Conservation (phyloP, 2,888 invertebrate species). For the Sycophila texana region DNA sequence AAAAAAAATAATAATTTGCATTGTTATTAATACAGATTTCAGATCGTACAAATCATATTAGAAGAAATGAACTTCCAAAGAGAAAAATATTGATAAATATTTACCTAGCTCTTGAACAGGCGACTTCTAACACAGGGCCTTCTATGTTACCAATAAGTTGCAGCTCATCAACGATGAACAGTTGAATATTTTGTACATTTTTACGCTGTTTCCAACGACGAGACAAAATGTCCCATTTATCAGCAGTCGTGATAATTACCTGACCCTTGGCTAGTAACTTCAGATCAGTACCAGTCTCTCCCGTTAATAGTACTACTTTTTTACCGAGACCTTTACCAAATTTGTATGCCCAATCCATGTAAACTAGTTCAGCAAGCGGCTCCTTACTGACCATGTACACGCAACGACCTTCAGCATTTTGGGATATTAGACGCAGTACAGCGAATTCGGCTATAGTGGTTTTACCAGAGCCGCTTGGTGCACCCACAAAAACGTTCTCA, state of each 20-base stretch:
- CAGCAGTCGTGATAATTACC: conserved; percentile 97
- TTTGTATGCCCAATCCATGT: conserved; percentile 93
- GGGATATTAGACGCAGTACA: conserved; percentile 89
- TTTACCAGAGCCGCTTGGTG: conserved; percentile 94
- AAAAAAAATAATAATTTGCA: conserved; percentile 4
- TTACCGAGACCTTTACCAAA: conserved; percentile 88
- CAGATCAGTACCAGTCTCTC: conserved; percentile 97
- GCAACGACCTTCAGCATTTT: conserved; percentile 86
- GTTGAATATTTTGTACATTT: conserved; percentile 96
- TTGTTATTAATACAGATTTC: background rate
- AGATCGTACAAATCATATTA: background rate
- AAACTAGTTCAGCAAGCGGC: conserved; percentile 91
- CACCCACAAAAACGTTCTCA: conserved; percentile 97
- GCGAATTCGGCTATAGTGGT: conserved; percentile 98
- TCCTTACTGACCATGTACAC: conserved; percentile 97
- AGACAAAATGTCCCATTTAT: conserved; percentile 99
- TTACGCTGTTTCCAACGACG: conserved; percentile 99
- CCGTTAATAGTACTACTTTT: conserved; percentile 93
- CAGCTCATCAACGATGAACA: conserved; percentile 97
- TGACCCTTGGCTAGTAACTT: conserved; percentile 95
- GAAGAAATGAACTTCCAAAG: background rate
- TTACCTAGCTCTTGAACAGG: conserved; percentile 86
- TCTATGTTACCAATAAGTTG: conserved; percentile 93
- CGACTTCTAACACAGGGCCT: conserved; percentile 95
- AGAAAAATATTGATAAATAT: background rate